These are phyloP conservation scores for Amorpha juglandis DNA, from an alignment of 2,888 invertebrate genomes.

Conservation along the genomic window DNA sequence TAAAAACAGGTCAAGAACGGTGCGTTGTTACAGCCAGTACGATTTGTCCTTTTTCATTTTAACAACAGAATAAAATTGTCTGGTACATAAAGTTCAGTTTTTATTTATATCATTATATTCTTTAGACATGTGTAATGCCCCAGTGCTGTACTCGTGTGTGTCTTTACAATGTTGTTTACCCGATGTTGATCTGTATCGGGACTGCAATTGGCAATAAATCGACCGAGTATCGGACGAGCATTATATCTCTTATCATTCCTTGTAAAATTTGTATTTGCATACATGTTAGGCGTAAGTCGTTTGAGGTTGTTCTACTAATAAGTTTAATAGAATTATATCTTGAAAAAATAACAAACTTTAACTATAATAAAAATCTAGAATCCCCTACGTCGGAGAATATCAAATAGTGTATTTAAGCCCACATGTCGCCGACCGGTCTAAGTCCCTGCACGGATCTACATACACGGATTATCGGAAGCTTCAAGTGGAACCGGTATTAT, in stretches of 20 bases:
- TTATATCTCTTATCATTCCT: conserved; percentile 4
- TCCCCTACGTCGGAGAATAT: neutral
- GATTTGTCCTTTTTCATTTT: too few relatives aligned
- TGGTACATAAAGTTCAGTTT: neutral
- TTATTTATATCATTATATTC: neutral
- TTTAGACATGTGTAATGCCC: neutral
- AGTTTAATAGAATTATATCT: neutral
- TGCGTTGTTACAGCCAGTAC: too few relatives aligned
- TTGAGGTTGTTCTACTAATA: neutral
- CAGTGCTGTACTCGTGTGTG: neutral
- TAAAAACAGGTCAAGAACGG: too few relatives aligned
- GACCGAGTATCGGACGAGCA: neutral
- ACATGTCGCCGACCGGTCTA: conserved; percentile 14
- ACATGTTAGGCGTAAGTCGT: neutral
- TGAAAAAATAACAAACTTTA: neutral
- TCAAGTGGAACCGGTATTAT: conserved; percentile 21
- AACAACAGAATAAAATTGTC: neutral
- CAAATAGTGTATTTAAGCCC: conserved; percentile 14
- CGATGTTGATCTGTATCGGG: neutral
- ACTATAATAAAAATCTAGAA: neutral
- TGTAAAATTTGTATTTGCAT: conserved; percentile 8
- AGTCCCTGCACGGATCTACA: conserved; percentile 13
- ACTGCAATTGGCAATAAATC: conserved; percentile 18
- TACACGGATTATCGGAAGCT: conserved; percentile 20
- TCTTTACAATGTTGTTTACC: conserved; percentile 1